phyloP scores from a whole-genome alignment of 2,797 vertebrate genomes.

The Stomatorhinus walkeri region DNA sequence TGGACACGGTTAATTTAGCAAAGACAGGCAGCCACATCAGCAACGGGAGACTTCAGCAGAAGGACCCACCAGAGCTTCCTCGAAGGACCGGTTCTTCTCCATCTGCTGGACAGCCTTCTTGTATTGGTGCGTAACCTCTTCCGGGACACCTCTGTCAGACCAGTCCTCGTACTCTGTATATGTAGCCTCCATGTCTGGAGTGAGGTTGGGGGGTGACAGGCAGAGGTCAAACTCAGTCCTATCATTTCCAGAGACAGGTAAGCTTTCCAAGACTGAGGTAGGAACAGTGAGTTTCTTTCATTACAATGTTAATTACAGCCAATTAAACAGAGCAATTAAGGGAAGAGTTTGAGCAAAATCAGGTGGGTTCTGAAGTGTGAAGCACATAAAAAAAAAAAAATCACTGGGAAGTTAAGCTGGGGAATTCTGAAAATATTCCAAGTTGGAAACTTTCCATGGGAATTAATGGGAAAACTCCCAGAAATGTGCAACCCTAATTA shows the following conservation, averaged over 20 bases:
- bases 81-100: conserved; percentile 72
- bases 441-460: neutral
- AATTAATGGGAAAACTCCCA: neutral
- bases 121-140: conserved; percentile 65
- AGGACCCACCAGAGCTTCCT: conserved; percentile 76
- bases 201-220: conserved; percentile 12
- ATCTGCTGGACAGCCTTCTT: conserved; percentile 75
- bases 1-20: neutral
- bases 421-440: neutral
- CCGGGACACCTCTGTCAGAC: conserved; percentile 77
- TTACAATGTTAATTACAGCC: neutral
- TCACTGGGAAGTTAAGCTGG: neutral
- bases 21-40: neutral
- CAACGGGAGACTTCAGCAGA: neutral
- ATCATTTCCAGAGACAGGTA: neutral
- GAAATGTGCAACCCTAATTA: neutral
- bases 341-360: neutral
- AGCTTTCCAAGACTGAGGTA: neutral
- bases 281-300: neutral
- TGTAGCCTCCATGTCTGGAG: conserved; percentile 82
- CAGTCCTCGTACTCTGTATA: conserved; percentile 88
- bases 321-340: neutral
- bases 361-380: neutral
- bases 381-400: neutral
- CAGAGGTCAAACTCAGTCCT: neutral